These are phyloP conservation scores for Tinea semifulvella DNA, from an alignment of 2,888 invertebrate species.

Conservation along the genomic window DNA sequence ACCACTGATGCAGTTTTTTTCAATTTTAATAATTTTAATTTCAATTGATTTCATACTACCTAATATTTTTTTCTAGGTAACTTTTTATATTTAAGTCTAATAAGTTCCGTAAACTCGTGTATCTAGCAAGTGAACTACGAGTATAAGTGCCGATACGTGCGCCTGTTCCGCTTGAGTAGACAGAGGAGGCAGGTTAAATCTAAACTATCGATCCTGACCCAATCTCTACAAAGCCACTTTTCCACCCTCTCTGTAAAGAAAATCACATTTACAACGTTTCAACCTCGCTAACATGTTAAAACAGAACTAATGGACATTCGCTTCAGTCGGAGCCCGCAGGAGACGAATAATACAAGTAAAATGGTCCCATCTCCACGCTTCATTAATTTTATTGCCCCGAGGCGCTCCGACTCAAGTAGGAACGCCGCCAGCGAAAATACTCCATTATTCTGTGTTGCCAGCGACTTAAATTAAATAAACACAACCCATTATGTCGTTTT, in stretches of 20 bases:
- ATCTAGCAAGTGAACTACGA: too few relatives aligned
- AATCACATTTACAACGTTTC: slow-evolving; percentile 67
- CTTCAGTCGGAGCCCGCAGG: slow-evolving; percentile 64
- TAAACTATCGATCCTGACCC: slow-evolving; percentile 41
- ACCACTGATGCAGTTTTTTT: too few relatives aligned
- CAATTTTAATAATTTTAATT: too few relatives aligned
- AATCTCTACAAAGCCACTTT: slow-evolving; percentile 54
- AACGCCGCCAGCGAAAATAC: slow-evolving; percentile 56
- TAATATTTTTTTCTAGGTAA: too few relatives aligned
- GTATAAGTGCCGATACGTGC: neutral
- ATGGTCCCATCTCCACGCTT: slow-evolving; percentile 67
- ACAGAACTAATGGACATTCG: slow-evolving; percentile 69
- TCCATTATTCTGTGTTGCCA: slow-evolving; percentile 58
- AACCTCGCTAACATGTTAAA: slow-evolving; percentile 68
- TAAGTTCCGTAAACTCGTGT: too few relatives aligned
- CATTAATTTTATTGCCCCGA: slow-evolving; percentile 66
- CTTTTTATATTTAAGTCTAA: too few relatives aligned
- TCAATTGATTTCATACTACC: too few relatives aligned
- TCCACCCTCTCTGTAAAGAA: slow-evolving; percentile 61
- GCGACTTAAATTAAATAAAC: slow-evolving; percentile 64
- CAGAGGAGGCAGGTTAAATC: slow-evolving; percentile 12
- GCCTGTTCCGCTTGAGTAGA: slow-evolving; percentile 7
- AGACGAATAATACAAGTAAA: slow-evolving; percentile 68
- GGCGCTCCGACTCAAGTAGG: slow-evolving; percentile 54
- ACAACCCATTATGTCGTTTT: slow-evolving; percentile 54